A percentile compares a stretch with the other conserved stretches of the same genome.
These are phyloP conservation scores for Leptodactylus fuscus DNA, from an alignment of 2,113 vertebrate genomes.

Conservation along the genomic window DNA sequence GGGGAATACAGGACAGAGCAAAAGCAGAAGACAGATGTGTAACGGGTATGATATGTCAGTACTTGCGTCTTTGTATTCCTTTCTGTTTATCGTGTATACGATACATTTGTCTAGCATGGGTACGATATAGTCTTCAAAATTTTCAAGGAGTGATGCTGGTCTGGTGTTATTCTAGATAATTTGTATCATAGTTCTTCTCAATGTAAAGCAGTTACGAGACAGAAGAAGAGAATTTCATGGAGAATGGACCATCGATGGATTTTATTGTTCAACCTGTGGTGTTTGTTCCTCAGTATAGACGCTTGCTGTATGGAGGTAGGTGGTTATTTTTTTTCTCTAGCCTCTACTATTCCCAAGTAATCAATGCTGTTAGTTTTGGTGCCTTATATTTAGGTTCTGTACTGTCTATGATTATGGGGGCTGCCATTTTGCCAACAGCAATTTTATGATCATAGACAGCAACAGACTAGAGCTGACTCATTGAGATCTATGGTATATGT, in stretches of 20 bases:
- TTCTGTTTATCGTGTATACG: background rate
- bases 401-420: no score
- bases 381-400: no score
- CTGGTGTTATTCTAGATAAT: background rate
- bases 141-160: background rate
- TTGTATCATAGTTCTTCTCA: no score
- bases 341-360: no score
- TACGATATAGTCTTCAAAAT: background rate
- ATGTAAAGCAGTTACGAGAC: background rate
- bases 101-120: background rate
- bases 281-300: background rate
- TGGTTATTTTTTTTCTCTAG: no score
- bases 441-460: no score
- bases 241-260: slow-evolving; percentile 19
- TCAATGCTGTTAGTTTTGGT: no score
- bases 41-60: no score
- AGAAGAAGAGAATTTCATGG: background rate
- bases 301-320: slow-evolving; percentile 80
- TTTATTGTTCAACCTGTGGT: background rate
- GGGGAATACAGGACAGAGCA: background rate
- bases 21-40: no score
- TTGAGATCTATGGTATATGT: no score
- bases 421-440: no score
- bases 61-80: background rate
- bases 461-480: no score